Base-by-base conservation (phyloP, 2,113 vertebrate species). In the Hydrolagus affinis region DNA sequence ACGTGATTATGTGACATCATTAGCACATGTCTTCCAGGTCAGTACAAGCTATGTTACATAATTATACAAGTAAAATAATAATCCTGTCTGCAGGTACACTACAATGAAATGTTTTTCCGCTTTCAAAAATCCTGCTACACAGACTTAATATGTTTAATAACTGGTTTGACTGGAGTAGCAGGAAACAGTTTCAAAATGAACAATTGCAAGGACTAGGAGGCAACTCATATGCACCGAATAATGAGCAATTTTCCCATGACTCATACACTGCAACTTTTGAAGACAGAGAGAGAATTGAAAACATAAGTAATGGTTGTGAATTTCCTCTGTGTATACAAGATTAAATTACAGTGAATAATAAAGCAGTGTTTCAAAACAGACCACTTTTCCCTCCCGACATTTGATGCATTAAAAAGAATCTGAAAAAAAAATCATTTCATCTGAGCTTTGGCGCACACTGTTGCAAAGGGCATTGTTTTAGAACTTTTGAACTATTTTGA, bases 241-340 rank as follows among this genome's bases (percentile, higher is more conserved):
- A 86, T n/a, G 85, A 68, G 72, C 59, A 64, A 76, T 75, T 76
- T 86, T 85, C 71, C 85, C 59, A 86, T 86, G 85, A 76, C 60
- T 75, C 85, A 76, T 71, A n/a, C 59, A 73, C 59, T 62, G 23
- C 57, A 86, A 60, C 85, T 86, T 74, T 44, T 75, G 75, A 86
- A 74, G 71, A 75, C 32, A 75, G 59, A 86, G 19, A 71, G 25
- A 64, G 73, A 86, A 86, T 86, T 86, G 57, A 44, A 86, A 75
- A 59, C 85, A 71, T 70, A 71, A 69, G 68, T 70, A 57, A 44
- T 70, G 30, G 70, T 72, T 71, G 23, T 85, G 68, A 85, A 85
- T 60, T 68, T 71, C 68, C 69, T 59, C 70, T 85, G 85, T 70
- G 68, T 60, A 66, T 64, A 66, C 56, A 66, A 60, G 11, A 23